Conservation (phyloP, 2,888 invertebrate species). For the Eilema griseolum region DNA sequence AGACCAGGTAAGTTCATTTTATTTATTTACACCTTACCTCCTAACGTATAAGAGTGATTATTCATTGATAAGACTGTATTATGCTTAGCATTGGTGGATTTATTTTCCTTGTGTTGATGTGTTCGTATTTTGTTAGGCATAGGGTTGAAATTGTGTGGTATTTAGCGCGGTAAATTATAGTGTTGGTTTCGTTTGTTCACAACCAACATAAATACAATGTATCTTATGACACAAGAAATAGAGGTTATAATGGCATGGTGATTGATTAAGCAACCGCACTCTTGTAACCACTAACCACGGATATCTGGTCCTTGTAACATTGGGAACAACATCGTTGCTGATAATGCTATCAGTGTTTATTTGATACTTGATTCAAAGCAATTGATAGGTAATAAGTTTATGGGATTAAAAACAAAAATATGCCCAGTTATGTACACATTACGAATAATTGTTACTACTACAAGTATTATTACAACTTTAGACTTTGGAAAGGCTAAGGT, state of each 20-base stretch:
- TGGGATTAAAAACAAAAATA: too few species aligned
- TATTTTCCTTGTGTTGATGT: background rate
- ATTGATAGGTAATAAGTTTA: background rate
- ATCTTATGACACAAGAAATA: background rate
- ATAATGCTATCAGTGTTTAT: constrained; percentile 13
- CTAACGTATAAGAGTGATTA: background rate
- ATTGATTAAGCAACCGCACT: background rate
- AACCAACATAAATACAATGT: background rate
- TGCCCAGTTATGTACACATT: too few species aligned
- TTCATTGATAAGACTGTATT: background rate
- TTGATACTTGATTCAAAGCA: background rate
- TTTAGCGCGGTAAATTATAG: background rate
- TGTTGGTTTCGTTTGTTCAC: background rate
- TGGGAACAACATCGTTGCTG: background rate
- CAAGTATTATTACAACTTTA: too few species aligned
- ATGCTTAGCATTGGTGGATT: background rate
- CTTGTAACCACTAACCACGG: too few species aligned
- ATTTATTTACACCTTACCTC: background rate
- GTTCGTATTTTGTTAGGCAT: background rate
- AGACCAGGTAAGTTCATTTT: constrained; percentile 69
- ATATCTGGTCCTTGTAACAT: too few species aligned
- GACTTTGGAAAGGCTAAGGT: too few species aligned
- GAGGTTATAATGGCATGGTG: constrained; percentile 13
- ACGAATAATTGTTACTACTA: too few species aligned
- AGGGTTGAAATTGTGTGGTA: constrained; percentile 11